A percentile compares a stretch with the other conserved stretches of the same genome.
Conservation (phyloP, 2,797 vertebrate species). For the Aphelocoma californica region DNA sequence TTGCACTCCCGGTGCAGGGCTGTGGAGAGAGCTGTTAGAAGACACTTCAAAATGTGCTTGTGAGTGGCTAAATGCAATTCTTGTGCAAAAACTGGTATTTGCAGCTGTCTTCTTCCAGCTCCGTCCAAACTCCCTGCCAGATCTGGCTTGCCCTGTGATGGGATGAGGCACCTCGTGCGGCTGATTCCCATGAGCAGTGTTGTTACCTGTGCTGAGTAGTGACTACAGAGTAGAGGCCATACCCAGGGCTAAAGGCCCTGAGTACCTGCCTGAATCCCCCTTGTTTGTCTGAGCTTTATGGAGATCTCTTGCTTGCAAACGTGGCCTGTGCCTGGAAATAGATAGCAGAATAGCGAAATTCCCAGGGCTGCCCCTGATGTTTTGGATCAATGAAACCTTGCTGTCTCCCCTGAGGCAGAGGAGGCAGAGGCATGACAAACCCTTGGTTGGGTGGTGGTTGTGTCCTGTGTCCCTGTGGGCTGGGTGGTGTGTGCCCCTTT, state of each 20-base stretch:
- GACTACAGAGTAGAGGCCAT: background rate
- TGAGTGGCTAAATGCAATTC: background rate
- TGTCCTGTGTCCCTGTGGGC: background rate
- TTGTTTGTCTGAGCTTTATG: background rate
- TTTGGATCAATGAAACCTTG: background rate
- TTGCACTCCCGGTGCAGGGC: background rate
- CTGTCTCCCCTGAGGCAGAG: background rate
- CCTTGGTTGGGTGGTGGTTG: background rate
- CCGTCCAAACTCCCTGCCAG: accelerated
- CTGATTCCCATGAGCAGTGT: background rate
- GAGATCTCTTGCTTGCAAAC: background rate
- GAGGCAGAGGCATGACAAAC: background rate
- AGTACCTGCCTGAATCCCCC: background rate
- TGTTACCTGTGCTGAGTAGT: background rate
- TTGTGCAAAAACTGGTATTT: background rate
- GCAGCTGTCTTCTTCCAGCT: background rate
- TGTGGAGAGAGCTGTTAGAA: background rate
- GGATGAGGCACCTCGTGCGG: background rate
- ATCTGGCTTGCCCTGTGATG: background rate
- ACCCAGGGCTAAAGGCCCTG: background rate
- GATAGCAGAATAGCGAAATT: background rate
- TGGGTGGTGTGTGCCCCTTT: background rate
- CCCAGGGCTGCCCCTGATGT: background rate
- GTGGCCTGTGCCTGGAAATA: background rate
- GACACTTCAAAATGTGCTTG: background rate